Conservation (phyloP, 2,888 invertebrate genomes). For the Apamea anceps region DNA sequence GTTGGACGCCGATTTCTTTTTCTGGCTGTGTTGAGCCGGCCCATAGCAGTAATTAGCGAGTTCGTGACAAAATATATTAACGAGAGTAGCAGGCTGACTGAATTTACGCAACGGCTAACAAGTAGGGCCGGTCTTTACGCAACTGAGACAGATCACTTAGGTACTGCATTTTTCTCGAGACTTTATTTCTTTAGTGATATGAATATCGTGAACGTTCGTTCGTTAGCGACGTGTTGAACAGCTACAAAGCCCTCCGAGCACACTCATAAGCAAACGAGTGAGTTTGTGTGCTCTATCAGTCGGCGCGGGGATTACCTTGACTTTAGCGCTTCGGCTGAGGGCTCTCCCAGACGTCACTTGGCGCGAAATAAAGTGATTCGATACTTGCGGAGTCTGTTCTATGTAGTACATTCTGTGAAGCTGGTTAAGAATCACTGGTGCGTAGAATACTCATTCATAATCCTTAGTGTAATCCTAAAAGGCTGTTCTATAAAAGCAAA, state of each 20-base stretch:
- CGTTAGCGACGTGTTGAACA: constrained; percentile 20
- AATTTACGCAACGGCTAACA: constrained; percentile 45
- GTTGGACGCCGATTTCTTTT: constrained; percentile 41
- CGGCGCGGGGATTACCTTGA: constrained; percentile 70
- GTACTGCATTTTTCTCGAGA: constrained; percentile 22
- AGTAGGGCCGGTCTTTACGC: constrained; percentile 34
- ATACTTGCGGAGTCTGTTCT: constrained; percentile 28
- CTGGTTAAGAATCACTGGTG: constrained; percentile 10
- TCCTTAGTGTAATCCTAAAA: constrained; percentile 16
- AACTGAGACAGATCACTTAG: constrained; percentile 18
- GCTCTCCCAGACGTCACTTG: constrained; percentile 60
- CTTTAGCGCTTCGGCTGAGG: constrained; percentile 61
- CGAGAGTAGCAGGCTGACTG: constrained; percentile 27
- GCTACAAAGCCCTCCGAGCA: constrained; percentile 36
- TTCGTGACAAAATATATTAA: constrained; percentile 51
- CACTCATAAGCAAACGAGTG: constrained; percentile 53
- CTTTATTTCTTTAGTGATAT: constrained; percentile 7
- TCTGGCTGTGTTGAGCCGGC: constrained; percentile 11
- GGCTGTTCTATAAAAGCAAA: constrained; percentile 14
- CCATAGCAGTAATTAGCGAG: constrained; percentile 42
- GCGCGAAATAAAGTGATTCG: constrained; percentile 46
- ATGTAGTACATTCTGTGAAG: constrained; percentile 20
- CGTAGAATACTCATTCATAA: constrained; percentile 11
- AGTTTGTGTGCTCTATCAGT: constrained; percentile 71
- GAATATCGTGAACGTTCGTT: constrained; percentile 27